These are phyloP conservation scores for Chrysolina americana DNA, from an alignment of 2,888 invertebrate genomes.

Conservation along the genomic window DNA sequence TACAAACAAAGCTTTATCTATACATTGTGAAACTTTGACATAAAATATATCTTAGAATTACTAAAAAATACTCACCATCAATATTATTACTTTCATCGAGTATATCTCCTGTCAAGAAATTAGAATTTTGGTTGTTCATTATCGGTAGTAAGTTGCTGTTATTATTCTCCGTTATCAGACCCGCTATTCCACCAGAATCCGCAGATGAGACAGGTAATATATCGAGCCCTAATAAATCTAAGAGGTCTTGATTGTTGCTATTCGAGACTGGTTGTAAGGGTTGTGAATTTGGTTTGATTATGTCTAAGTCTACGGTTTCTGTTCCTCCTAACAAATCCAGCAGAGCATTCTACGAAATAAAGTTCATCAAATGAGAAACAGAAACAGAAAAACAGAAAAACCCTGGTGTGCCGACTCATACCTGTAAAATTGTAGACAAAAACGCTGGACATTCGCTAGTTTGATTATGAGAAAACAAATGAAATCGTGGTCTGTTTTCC, in stretches of 20 bases:
- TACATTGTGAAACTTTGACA: too few species aligned
- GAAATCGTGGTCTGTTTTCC: too few species aligned
- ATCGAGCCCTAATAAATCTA: constrained; percentile 88
- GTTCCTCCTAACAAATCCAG: constrained; percentile 88
- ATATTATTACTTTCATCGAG: constrained; percentile 66
- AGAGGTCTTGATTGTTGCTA: constrained; percentile 82
- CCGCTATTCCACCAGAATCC: constrained; percentile 55
- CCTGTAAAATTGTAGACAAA: too few species aligned
- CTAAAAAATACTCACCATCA: constrained; percentile 59
- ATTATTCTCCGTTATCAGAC: constrained; percentile 67
- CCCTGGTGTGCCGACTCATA: too few species aligned
- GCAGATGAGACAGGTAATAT: constrained; percentile 64
- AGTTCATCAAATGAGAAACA: neutral
- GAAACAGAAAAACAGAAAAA: too few species aligned
- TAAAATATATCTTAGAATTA: neutral
- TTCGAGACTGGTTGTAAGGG: constrained; percentile 66
- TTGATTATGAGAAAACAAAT: too few species aligned
- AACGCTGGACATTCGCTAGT: too few species aligned
- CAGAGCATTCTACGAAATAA: constrained; percentile 80
- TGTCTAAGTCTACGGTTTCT: constrained; percentile 61
- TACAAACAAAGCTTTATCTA: too few species aligned
- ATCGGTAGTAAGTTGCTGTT: constrained; percentile 51
- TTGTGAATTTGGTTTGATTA: constrained; percentile 59
- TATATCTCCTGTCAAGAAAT: constrained; percentile 77
- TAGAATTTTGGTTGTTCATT: constrained; percentile 68